Evolutionary conservation across 2,888 invertebrate genomes (phyloP).

Genomic region (Rhamnusium bicolor): DNA sequence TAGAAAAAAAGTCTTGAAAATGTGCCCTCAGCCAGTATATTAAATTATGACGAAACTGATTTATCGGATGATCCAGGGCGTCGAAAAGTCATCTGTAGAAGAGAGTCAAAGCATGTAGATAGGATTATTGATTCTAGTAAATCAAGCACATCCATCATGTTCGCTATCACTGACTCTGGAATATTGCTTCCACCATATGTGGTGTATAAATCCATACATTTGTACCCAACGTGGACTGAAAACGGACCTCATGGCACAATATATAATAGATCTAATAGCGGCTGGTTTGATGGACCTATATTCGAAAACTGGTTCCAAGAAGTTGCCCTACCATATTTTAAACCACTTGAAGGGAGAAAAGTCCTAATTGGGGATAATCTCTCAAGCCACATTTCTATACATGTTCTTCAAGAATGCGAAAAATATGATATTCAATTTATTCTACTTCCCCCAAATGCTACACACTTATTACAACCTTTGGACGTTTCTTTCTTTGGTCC

Average conservation of each 20-base stretch:
- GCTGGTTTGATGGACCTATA: too few species aligned
- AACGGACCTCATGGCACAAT: not conserved
- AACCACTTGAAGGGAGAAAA: too few species aligned
- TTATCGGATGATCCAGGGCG: not conserved
- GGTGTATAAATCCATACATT: not conserved
- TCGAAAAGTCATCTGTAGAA: not conserved
- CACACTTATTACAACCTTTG: too few species aligned
- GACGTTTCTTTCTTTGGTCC: too few species aligned
- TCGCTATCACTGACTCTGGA: not conserved
- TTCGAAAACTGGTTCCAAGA: too few species aligned
- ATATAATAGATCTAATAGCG: too few species aligned
- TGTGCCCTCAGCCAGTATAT: not conserved
- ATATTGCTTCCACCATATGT: not conserved
- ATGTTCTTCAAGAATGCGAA: too few species aligned
- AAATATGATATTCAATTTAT: too few species aligned
- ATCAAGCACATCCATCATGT: not conserved
- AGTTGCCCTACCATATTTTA: too few species aligned
- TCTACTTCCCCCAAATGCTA: too few species aligned
- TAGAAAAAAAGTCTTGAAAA: not conserved
- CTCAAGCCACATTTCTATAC: too few species aligned
- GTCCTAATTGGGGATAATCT: too few species aligned
- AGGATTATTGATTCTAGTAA: not conserved
- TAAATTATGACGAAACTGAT: not conserved
- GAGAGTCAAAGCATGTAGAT: not conserved
- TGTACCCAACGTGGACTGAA: not conserved